Conservation (phyloP, 1,140 invertebrate species). For the Drosophila erecta region DNA sequence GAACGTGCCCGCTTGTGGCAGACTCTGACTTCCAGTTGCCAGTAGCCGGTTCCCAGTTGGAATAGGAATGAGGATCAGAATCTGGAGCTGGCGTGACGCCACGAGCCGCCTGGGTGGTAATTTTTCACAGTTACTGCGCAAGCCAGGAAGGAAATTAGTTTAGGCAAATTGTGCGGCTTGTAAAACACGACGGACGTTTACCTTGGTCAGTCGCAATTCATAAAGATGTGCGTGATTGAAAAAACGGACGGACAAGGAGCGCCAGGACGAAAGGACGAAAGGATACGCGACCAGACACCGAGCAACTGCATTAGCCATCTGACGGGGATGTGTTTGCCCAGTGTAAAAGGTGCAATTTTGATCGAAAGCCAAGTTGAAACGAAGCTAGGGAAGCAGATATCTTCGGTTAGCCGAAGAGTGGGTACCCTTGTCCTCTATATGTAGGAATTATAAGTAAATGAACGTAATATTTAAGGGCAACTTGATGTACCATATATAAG, state of each 20-base stretch:
- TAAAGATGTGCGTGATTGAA: slow-evolving; percentile 74
- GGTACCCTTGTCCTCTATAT: slow-evolving; percentile 28
- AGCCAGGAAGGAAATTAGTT: slow-evolving; percentile 74
- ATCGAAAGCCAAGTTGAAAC: slow-evolving; percentile 20
- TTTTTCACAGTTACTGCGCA: slow-evolving; percentile 67
- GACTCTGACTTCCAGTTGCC: slow-evolving; percentile 4
- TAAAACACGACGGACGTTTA: slow-evolving; percentile 78
- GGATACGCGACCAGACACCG: not conserved
- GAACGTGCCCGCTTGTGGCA: slow-evolving; percentile 44
- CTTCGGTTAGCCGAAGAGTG: slow-evolving; percentile 36
- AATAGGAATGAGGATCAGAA: slow-evolving; percentile 10
- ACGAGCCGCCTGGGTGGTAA: slow-evolving; percentile 55
- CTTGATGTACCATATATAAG: not conserved
- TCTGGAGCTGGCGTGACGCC: slow-evolving; percentile 35
- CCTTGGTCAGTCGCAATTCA: slow-evolving; percentile 55
- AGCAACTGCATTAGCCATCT: slow-evolving; percentile 21
- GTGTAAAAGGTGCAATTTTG: slow-evolving; percentile 69
- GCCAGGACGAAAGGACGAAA: not conserved
- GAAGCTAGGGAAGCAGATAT: slow-evolving; percentile 19
- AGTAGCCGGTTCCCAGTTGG: not conserved
- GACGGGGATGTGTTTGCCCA: slow-evolving; percentile 21
- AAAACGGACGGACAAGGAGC: slow-evolving; percentile 39
- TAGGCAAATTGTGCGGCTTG: slow-evolving; percentile 80
- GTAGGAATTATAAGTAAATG: not conserved
- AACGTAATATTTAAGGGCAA: not conserved